Evolutionary conservation across 2,888 invertebrate species (phyloP).

Genomic region (Leuctra nigra): DNA sequence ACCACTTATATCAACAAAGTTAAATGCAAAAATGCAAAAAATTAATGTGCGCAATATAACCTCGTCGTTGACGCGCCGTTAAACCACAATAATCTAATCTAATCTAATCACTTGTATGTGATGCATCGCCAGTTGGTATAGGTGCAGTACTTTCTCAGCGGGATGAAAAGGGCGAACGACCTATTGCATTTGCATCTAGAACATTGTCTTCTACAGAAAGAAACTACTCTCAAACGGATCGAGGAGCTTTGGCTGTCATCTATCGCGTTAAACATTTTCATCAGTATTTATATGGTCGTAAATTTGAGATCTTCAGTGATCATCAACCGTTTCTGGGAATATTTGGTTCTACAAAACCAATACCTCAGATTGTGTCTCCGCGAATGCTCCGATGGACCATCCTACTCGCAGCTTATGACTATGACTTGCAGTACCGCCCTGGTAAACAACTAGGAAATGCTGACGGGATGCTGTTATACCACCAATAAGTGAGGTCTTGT

Average conservation of each 20-base stretch:
- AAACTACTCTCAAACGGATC: slow-evolving; percentile 33
- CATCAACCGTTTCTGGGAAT: slow-evolving; percentile 26
- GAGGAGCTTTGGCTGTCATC: slow-evolving; percentile 36
- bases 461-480: too few species aligned
- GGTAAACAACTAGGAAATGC: slow-evolving; percentile 7
- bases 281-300: slow-evolving; percentile 31
- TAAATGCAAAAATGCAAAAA: too few species aligned
- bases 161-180: slow-evolving; percentile 20
- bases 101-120: too few species aligned
- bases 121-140: slow-evolving; percentile 32
- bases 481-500: too few species aligned
- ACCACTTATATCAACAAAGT: too few species aligned
- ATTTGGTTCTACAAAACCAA: slow-evolving; percentile 21
- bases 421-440: slow-evolving; percentile 15
- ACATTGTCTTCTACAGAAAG: slow-evolving; percentile 32
- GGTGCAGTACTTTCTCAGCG: slow-evolving; percentile 34
- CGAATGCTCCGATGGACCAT: slow-evolving; percentile 18
- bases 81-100: too few species aligned
- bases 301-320: slow-evolving; percentile 21
- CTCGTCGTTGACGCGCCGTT: too few species aligned
- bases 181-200: slow-evolving; percentile 35
- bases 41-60: too few species aligned
- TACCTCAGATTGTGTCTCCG: slow-evolving; percentile 21
- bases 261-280: slow-evolving; percentile 38
- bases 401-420: slow-evolving; percentile 22